Conservation (phyloP, 2,888 invertebrate species). For the Aradus depressus region DNA sequence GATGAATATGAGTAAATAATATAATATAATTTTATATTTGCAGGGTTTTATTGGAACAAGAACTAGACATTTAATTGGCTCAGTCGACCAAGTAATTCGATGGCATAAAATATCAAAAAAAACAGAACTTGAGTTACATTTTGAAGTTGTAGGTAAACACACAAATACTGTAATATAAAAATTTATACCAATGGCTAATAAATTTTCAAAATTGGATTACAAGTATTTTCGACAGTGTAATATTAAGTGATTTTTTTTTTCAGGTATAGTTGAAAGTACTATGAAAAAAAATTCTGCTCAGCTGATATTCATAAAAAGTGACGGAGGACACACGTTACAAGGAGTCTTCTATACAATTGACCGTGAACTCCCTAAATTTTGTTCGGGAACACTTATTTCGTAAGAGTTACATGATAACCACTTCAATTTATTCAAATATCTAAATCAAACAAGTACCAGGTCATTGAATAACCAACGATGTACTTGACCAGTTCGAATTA, state of each 20-base stretch:
- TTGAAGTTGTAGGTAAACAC: conserved; percentile 21
- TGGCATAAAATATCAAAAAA: conserved; percentile 21
- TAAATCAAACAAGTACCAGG: no score
- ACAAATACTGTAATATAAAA: neutral
- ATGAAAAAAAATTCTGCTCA: conserved; percentile 6
- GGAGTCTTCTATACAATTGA: conserved; percentile 23
- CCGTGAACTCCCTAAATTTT: conserved; percentile 16
- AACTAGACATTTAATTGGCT: conserved; percentile 19
- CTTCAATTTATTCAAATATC: no score
- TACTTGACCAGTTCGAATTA: no score
- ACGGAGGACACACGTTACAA: conserved; percentile 17
- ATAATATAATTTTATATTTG: no score
- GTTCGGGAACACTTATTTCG: conserved; percentile 15
- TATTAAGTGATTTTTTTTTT: neutral
- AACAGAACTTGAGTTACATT: conserved; percentile 13
- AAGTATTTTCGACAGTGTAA: neutral
- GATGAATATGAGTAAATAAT: no score
- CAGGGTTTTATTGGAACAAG: conserved; percentile 11
- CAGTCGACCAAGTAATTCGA: conserved; percentile 22
- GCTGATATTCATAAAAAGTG: conserved; percentile 17
- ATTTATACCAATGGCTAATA: neutral
- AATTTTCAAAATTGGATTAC: neutral
- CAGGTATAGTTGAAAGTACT: conserved; percentile 11
- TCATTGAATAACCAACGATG: no score
- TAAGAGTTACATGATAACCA: no score